These are phyloP conservation scores for Buathra laborator DNA, from an alignment of 2,888 invertebrate genomes.

Conservation along the genomic window DNA sequence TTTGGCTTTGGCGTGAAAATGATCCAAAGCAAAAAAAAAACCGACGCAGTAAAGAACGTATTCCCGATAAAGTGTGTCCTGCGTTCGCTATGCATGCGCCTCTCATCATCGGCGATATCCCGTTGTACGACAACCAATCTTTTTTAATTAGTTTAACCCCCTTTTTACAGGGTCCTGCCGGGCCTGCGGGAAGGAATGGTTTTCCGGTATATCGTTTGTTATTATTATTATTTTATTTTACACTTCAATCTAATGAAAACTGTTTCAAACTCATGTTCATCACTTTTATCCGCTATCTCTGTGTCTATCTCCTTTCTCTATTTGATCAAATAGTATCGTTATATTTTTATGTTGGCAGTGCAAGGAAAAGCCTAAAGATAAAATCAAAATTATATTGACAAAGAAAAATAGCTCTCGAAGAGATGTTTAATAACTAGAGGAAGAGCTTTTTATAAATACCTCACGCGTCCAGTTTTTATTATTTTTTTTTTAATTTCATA, in stretches of 20 bases:
- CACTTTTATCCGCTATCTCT: slow-evolving; percentile 37
- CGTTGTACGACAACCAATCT: slow-evolving; percentile 62
- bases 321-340: slow-evolving; percentile 6
- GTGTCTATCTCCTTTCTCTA: slow-evolving; percentile 28
- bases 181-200: slow-evolving; percentile 94
- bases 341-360: slow-evolving; percentile 71
- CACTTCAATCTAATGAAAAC: slow-evolving; percentile 65
- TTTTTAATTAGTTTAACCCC: slow-evolving; percentile 83
- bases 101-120: slow-evolving; percentile 50
- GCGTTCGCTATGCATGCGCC: slow-evolving; percentile 61
- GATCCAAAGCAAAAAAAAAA: neutral
- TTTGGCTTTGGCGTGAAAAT: neutral
- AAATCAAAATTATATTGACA: slow-evolving; percentile 15
- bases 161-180: slow-evolving; percentile 91
- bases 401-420: slow-evolving; percentile 19
- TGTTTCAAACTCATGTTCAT: slow-evolving; percentile 39
- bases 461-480: slow-evolving; percentile 23
- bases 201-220: slow-evolving; percentile 92
- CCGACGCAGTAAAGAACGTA: neutral
- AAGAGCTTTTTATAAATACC: slow-evolving; percentile 6
- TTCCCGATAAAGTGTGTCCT: neutral
- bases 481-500: slow-evolving; percentile 57
- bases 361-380: slow-evolving; percentile 61
- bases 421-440: neutral
- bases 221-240: slow-evolving; percentile 86